Evolutionary conservation across 2,888 invertebrate genomes (phyloP).

Genomic region (Callimorpha dominula): DNA sequence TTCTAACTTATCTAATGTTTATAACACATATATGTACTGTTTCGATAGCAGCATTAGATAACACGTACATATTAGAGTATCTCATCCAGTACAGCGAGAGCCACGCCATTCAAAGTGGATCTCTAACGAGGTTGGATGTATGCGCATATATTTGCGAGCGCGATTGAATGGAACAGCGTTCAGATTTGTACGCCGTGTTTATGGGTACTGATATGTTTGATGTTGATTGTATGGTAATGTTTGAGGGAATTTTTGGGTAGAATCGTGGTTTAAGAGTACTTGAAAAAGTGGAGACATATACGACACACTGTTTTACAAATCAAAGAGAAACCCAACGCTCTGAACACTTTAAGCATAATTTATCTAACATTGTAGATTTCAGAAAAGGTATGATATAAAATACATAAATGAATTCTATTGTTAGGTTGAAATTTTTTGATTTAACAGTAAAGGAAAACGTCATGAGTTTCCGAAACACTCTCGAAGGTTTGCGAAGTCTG

Average conservation of each 20-base stretch:
- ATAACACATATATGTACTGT: not conserved
- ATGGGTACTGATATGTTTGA: slow-evolving; percentile 33
- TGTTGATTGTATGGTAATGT: slow-evolving; percentile 22
- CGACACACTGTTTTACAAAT: not conserved
- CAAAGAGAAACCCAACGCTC: not conserved
- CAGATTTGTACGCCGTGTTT: slow-evolving; percentile 63
- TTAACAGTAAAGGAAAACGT: too few relatives aligned
- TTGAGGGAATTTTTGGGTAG: not conserved
- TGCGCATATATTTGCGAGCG: slow-evolving; percentile 78
- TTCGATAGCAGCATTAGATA: slow-evolving; percentile 5
- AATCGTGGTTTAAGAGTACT: not conserved
- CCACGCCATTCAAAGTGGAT: slow-evolving; percentile 59
- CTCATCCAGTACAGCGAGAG: slow-evolving; percentile 51
- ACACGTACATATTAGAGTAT: slow-evolving; percentile 30
- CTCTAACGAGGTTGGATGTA: slow-evolving; percentile 77
- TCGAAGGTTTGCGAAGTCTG: too few relatives aligned
- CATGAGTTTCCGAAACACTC: too few relatives aligned
- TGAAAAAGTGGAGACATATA: not conserved
- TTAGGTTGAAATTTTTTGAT: too few relatives aligned
- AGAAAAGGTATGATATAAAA: too few relatives aligned
- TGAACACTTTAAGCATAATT: not conserved
- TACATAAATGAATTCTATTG: too few relatives aligned
- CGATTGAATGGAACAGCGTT: slow-evolving; percentile 71
- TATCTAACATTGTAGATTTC: not conserved
- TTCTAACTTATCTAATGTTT: too few relatives aligned